phyloP scores from a whole-genome alignment of 2,888 invertebrate genomes.

The Petrolisthes cinctipes region DNA sequence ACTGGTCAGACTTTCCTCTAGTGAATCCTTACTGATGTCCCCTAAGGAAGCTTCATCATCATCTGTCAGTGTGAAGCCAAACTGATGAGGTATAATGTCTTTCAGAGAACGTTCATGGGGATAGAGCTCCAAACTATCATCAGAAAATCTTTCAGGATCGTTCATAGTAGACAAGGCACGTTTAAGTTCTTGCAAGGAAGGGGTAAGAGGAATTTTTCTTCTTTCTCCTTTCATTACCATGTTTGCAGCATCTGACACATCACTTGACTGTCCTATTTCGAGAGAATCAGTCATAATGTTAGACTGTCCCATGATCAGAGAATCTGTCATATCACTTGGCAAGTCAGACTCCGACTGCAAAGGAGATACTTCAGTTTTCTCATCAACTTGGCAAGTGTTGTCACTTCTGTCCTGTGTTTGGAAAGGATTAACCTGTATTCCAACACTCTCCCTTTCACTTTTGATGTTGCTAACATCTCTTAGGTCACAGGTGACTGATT shows the following conservation, averaged over 20 bases:
- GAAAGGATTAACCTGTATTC: slow-evolving; percentile 16
- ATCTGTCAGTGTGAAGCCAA: background rate
- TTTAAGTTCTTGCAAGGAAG: slow-evolving; percentile 16
- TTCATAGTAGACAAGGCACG: slow-evolving; percentile 16
- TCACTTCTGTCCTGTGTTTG: background rate
- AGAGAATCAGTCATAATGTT: background rate
- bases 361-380: background rate
- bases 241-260: slow-evolving; percentile 7
- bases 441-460: slow-evolving; percentile 11
- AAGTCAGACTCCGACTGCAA: background rate
- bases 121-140: slow-evolving; percentile 56
- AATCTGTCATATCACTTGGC: background rate
- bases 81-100: background rate
- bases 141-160: slow-evolving; percentile 50
- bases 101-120: slow-evolving; percentile 4
- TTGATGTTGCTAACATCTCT: background rate
- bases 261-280: slow-evolving; percentile 14
- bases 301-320: background rate
- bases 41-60: slow-evolving; percentile 47
- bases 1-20: slow-evolving; percentile 46
- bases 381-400: background rate
- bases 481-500: slow-evolving; percentile 27
- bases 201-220: slow-evolving; percentile 44
- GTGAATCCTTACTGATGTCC: slow-evolving; percentile 52
- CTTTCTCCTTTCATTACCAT: background rate